Evolutionary conservation across 2,797 vertebrate species (phyloP), one percentile per base, ranked within the genome.

Genomic region (Hyperoplus lanceolatus): DNA sequence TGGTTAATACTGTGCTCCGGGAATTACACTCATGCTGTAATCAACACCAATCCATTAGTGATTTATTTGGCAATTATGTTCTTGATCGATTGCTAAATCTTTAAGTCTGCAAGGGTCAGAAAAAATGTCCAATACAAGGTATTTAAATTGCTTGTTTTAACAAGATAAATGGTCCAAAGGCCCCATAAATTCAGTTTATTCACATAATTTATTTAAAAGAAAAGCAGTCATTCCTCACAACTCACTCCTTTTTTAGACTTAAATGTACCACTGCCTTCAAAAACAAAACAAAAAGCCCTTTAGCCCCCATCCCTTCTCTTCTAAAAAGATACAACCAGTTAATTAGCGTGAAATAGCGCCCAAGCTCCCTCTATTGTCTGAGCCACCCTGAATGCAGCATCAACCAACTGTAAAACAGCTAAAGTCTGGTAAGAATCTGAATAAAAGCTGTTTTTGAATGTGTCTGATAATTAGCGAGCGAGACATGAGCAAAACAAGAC

Each of bases 401-500:
- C 66, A 71, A 65, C 66, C 73, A 75, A 84, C 79, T 69, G 69
- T 81, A 81, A 83, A 80, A 66, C 41, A 16, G 48, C 7, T 78
- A 13, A 29, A 68, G 82, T 79, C 79, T 69, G 69, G 39, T 56
- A 45, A 64, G 56, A 85, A 84, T 83, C 63, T 82, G 80, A 71
- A 90, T 87, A 60, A 85, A 87, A 88, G 63, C 72, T 14, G 15
- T 80, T 82, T 29, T 62, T 70, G 62, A 72, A 70, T 72, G 70
- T 71, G 80, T 77, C 36, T 36, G 51, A 53, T 86, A 61, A 85
- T 84, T 82, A 79, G 69, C 5, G 9, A 63, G 57, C 0, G 54
- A 86, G 73, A 79, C 68, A 41, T 60, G 66, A 66, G 50, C 61
- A 78, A 87, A 89, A 87, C 62, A 80, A 73, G 55, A 51, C 72